Conservation (phyloP, 2,113 vertebrate species). For the Cnemophilus loriae region DNA sequence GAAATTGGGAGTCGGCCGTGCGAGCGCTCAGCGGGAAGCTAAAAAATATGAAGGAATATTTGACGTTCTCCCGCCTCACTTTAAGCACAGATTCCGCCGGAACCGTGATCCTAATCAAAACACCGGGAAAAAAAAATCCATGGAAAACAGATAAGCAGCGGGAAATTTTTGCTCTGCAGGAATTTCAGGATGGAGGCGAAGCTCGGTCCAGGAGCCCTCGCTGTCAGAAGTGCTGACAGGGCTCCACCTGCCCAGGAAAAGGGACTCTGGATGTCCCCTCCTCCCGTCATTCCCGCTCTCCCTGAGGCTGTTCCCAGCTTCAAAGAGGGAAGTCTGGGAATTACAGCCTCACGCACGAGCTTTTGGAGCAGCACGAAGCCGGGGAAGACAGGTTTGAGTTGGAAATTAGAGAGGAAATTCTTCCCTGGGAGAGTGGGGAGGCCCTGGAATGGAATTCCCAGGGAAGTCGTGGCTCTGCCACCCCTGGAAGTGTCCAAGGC, state of each 20-base stretch:
- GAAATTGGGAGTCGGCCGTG: fast-evolving
- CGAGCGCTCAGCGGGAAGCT: fast-evolving
- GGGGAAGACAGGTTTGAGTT: fast-evolving
- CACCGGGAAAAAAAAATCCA: fast-evolving
- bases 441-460: background rate
- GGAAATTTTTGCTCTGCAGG: background rate
- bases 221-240: background rate
- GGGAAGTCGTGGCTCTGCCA: background rate
- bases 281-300: background rate
- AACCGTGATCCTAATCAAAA: background rate
- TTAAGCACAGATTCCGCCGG: background rate
- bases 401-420: background rate
- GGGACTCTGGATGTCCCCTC: background rate
- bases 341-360: background rate
- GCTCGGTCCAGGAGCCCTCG: background rate
- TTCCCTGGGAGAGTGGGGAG: background rate
- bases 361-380: background rate
- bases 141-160: background rate
- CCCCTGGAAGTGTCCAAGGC: background rate
- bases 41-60: background rate
- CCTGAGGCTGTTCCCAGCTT: background rate
- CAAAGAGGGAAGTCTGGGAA: background rate
- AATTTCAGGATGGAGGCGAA: background rate
- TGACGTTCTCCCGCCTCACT: background rate
- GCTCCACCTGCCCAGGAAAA: background rate